Evolutionary conservation across 2,797 vertebrate genomes (phyloP), one percentile per base, ranked within the genome.

Genomic region (Eurystomus glaucurus): DNA sequence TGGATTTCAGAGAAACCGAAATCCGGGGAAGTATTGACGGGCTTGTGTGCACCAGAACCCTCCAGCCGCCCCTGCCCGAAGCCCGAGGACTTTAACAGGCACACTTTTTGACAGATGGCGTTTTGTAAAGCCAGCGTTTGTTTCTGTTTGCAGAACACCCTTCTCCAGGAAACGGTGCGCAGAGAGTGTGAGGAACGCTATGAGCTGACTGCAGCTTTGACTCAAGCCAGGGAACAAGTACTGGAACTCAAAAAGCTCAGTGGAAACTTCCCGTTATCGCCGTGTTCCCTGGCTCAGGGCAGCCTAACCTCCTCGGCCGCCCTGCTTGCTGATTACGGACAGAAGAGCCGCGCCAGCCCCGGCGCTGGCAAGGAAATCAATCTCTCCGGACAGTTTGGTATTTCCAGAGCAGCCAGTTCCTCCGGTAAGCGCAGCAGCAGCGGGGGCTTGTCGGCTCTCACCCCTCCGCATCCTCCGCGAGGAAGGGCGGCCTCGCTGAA

Each of bases 131-230:
- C 29, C 60, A 29, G 28, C 7, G 23, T 84, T 85, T 91, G 85
- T 93, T 79, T 97, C 61, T 98, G 66, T 91, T 98, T 97, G 60
- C 96, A 99, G 99, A 99, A 99, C 75, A 50, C 87, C 13, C 94
- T 99, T 78, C 99, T 99, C 84, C 98, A 99, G 98, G 99, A 99
- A 90, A 99, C 99, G 0, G 99, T 99, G 61, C 98, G 98, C 39
- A 98, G 98, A 54, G 99, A 99, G 98, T 99, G 99, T 86, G 98
- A 99, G 97, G 99, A 99, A 97, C 98, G 99, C 92, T 99, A 98
- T 88, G 99, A 99, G 90, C 99, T 99, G 92, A 99, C 99, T 2
- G 98, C 98, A 26, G 99, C 99, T 26, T 96, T 99, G 96, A 97
- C 98, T 91, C 97, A 96, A 61, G 98, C 99, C 90, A 98, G 98